Evolutionary conservation across 2,113 vertebrate genomes (phyloP).

Genomic region (Axis porcinus): DNA sequence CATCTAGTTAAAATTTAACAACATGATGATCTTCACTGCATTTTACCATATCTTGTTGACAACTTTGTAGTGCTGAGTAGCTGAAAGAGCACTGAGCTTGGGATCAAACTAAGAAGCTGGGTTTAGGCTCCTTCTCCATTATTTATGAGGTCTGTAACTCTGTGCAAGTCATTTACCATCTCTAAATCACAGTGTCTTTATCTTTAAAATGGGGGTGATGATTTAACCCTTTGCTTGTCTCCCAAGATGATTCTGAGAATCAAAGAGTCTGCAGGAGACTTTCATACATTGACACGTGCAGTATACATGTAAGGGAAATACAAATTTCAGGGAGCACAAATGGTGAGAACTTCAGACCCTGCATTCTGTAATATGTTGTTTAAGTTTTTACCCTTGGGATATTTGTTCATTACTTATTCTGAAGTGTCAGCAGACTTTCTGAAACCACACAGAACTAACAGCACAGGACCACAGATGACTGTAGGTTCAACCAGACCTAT

Average conservation of each 20-base stretch:
- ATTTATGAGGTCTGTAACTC: constrained; percentile 29
- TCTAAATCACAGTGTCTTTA: constrained; percentile 18
- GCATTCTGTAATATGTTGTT: neutral
- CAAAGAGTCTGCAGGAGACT: neutral
- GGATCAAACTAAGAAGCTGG: neutral
- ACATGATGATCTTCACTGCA: neutral
- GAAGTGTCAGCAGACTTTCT: constrained; percentile 21
- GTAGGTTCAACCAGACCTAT: neutral
- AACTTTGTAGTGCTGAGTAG: neutral
- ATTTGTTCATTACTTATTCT: constrained; percentile 45
- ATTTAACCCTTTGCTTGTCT: neutral
- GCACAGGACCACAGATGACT: neutral
- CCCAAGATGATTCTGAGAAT: neutral
- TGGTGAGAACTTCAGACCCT: neutral
- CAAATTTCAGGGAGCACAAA: neutral
- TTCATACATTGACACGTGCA: neutral
- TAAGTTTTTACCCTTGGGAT: constrained; percentile 9
- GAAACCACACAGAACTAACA: neutral
- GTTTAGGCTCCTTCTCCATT: constrained; percentile 1
- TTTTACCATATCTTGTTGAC: neutral
- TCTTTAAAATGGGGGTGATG: neutral
- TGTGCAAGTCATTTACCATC: neutral
- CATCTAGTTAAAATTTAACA: constrained; percentile 9
- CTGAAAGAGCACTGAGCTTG: neutral
- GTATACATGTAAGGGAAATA: neutral